A percentile compares a stretch with the other conserved stretches of the same genome.
These are phyloP conservation scores for Rhyacophila evoluta DNA, from an alignment of 2,888 invertebrate genomes.

Conservation along the genomic window DNA sequence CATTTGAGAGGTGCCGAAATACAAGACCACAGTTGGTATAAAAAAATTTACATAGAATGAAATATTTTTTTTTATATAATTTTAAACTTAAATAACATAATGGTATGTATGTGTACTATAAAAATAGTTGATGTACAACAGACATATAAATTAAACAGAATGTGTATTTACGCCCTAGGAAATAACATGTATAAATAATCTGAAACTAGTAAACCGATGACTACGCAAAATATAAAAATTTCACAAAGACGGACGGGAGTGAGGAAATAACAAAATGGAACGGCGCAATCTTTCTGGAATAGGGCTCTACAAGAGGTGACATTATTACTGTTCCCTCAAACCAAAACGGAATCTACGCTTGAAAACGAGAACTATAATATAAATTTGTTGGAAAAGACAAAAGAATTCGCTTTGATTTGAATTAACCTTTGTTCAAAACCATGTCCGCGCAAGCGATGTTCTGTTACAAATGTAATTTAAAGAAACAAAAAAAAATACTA, in stretches of 20 bases:
- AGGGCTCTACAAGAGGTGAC: neutral
- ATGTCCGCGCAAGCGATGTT: neutral
- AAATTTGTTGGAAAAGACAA: neutral
- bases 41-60: too few relatives aligned
- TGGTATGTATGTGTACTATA: too few relatives aligned
- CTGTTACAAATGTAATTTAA: neutral
- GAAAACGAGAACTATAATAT: neutral
- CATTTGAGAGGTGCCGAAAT: too few relatives aligned
- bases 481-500: neutral
- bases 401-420: neutral
- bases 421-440: neutral
- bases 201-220: neutral
- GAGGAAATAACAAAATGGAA: slow-evolving; percentile 4
- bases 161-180: too few relatives aligned
- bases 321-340: neutral
- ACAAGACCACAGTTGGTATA: too few relatives aligned
- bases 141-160: too few relatives aligned
- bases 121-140: too few relatives aligned
- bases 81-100: too few relatives aligned
- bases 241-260: neutral
- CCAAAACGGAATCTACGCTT: neutral
- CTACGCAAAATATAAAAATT: neutral
- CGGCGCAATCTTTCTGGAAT: neutral
- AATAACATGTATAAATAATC: too few relatives aligned
- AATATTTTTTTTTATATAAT: too few relatives aligned